These are phyloP conservation scores for Podiceps cristatus DNA, from an alignment of 2,113 vertebrate species.

Conservation along the genomic window DNA sequence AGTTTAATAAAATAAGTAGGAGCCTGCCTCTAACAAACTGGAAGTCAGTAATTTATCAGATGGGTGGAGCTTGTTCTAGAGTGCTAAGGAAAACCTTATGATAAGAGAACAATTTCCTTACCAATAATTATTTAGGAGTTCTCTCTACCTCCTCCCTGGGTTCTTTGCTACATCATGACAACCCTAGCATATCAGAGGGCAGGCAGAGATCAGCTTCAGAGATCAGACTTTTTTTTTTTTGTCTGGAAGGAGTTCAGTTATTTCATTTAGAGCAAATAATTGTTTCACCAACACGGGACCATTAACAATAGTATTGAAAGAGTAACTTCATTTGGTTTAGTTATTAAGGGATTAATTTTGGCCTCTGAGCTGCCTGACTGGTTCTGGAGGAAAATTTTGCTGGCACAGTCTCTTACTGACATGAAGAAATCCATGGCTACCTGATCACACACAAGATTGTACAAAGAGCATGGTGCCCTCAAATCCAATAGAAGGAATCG, in stretches of 20 bases:
- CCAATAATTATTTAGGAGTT: background rate
- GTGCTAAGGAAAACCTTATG: background rate
- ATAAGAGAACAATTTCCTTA: background rate
- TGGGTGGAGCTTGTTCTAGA: background rate
- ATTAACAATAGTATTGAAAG: background rate
- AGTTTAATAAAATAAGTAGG: background rate
- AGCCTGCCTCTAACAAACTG: background rate
- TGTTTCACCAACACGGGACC: background rate
- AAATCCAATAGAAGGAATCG: background rate
- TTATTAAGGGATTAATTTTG: background rate
- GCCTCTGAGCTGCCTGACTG: background rate
- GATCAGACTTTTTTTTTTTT: background rate
- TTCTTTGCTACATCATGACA: background rate
- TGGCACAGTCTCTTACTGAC: background rate
- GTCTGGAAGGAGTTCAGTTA: background rate
- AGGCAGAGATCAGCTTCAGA: background rate
- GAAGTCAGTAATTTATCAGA: background rate
- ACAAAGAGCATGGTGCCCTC: background rate
- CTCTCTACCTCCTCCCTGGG: background rate
- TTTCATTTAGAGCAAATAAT: background rate
- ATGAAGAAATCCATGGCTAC: background rate
- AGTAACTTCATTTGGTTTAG: background rate
- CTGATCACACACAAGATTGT: background rate
- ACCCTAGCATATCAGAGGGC: background rate
- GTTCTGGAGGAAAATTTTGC: background rate